Conservation (phyloP, 2,888 invertebrate species). For the Drosophila nigritarsus region DNA sequence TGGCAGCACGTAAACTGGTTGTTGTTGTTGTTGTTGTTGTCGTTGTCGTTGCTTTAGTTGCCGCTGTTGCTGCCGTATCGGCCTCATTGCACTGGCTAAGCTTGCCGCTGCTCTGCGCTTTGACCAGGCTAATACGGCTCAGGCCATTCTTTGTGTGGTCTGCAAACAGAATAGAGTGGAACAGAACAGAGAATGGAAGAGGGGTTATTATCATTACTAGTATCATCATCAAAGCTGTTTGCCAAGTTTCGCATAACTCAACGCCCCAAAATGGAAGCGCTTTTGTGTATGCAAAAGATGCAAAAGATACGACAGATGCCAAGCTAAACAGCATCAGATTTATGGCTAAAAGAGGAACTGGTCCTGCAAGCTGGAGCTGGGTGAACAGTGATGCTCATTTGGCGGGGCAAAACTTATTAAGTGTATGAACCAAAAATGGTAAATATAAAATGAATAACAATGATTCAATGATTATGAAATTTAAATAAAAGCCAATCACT, state of each 20-base stretch:
- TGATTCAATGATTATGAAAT: background rate
- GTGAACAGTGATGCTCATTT: slow-evolving; percentile 1
- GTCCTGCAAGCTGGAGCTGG: slow-evolving; percentile 8
- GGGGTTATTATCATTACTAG: slow-evolving; percentile 10
- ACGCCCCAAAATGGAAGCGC: slow-evolving; percentile 39
- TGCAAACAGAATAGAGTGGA: slow-evolving; percentile 11
- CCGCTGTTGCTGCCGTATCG: slow-evolving; percentile 44
- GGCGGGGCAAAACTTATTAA: background rate
- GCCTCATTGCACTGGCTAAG: slow-evolving; percentile 59
- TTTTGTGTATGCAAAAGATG: slow-evolving; percentile 38
- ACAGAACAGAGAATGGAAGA: slow-evolving; percentile 4
- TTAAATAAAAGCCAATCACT: background rate
- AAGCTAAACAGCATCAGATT: slow-evolving; percentile 69
- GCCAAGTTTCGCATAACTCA: slow-evolving; percentile 44
- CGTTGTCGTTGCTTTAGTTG: slow-evolving; percentile 41
- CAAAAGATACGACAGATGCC: slow-evolving; percentile 22
- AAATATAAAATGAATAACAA: background rate
- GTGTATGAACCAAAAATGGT: background rate
- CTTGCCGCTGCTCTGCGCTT: slow-evolving; percentile 70
- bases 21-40: slow-evolving; percentile 63
- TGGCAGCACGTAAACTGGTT: slow-evolving; percentile 70
- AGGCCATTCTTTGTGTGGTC: slow-evolving; percentile 61
- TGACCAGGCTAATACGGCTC: slow-evolving; percentile 59
- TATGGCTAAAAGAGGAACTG: slow-evolving; percentile 65
- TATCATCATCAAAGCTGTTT: slow-evolving; percentile 12